Evolutionary conservation across 1,140 invertebrate species (phyloP), one percentile per base, ranked within the genome.

Genomic region (Chironomus tepperi): DNA sequence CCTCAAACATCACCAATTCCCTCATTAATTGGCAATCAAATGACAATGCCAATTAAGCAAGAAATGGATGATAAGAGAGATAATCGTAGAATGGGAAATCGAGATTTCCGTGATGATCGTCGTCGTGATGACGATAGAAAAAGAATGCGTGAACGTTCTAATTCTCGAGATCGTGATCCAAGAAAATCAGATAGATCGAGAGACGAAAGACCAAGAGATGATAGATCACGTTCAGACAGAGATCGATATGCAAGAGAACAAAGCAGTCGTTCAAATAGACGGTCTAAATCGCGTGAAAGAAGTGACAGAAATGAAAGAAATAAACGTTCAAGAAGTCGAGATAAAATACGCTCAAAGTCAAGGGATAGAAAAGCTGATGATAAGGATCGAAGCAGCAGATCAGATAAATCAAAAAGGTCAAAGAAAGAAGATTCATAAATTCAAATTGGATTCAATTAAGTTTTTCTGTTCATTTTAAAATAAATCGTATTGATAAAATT

Each of bases 1-100:
- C 83, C 83, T 12, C 78, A 81, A 74, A 82, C 82, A 75, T 79
- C 24, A 34, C 24, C 83, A 75, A 82, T 81, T 5, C 82, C 83
- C 16, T 82, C 84, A 12, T 79, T 79, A 2, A 80, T 81, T 64
- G 79, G 65, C 5, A 34, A 34, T 19, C 65, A 70, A 21, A 70
- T 57, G 47, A 2, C 47, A 57, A 57, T 70, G 65, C 65, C 65
- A 70, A 18, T 21, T 6, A 70, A 70, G 19, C 65, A 21, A 70
- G 65, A 70, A 70, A 2, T 7, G 7, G 65, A 70, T n/a, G 47
- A 57, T 57, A 57, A 57, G 18, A n/a, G 65, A 7, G 65, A 70
- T 18, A 21, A 70, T 70, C 65, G 65, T 8, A 15, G 65, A 7
- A 70, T 70, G 47, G 47, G 47, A 57, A 57, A 57, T 15, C 12